Evolutionary conservation across 2,113 vertebrate genomes (phyloP).

Genomic region (Bombycilla garrulus): DNA sequence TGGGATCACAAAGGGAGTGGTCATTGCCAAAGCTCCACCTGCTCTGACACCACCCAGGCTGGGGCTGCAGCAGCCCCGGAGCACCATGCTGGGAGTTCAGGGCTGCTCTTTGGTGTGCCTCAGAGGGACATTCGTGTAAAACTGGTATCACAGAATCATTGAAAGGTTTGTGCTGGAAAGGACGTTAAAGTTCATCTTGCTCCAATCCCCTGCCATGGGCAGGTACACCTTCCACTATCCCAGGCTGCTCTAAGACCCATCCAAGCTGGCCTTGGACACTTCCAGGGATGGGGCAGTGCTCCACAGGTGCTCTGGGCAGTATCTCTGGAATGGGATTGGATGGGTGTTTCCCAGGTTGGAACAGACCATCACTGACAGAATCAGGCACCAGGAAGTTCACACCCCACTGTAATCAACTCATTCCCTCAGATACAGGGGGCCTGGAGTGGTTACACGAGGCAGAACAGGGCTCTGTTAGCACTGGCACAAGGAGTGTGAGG

Average conservation of each 20-base stretch:
- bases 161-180: not conserved
- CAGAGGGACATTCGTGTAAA: not conserved
- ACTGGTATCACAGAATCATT: too few relatives aligned
- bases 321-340: not conserved
- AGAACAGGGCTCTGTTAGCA: rapidly evolving
- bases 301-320: not conserved
- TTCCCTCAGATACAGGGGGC: too few relatives aligned
- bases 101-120: not conserved
- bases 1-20: rapidly evolving
- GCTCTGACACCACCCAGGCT: not conserved
- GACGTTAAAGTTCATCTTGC: not conserved
- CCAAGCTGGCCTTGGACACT: not conserved
- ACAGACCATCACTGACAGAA: not conserved
- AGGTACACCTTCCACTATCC: not conserved
- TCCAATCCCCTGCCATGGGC: not conserved
- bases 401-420: not conserved
- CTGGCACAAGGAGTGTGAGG: rapidly evolving
- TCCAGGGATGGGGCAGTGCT: not conserved
- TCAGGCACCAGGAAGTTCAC: not conserved
- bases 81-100: not conserved
- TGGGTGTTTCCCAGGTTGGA: not conserved
- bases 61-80: not conserved
- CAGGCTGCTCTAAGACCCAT: rapidly evolving
- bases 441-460: rapidly evolving
- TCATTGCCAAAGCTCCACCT: not conserved